Evolutionary conservation across 2,888 invertebrate genomes (phyloP), one percentile per base, ranked within the genome.

Genomic region (Diplazon laetatorius): DNA sequence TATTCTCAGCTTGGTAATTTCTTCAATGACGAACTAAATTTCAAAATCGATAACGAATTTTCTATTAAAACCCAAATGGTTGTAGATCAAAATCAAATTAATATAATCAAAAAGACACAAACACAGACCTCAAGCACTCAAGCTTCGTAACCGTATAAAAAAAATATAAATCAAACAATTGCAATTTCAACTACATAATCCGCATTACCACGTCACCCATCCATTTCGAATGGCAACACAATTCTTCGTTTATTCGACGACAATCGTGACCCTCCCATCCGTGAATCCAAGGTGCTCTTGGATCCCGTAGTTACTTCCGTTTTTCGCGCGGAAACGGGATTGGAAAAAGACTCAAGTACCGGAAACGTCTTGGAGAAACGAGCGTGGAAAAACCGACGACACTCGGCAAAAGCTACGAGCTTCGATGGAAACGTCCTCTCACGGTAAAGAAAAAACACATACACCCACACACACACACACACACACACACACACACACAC

Each of bases 331-430:
- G 50, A 60, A 16, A 20, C 16, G 42, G 73, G 35, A 70, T n/a
- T n/a, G n/a, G n/a, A n/a, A n/a, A n/a, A n/a, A 75, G 39, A 30
- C 48, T 57, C 39, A 46, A 66, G 62, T 46, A 57, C 37, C 68
- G 74, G 63, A 73, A 73, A 74, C 55, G 59, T 42, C 60, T 62
- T 65, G 30, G 20, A 60, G 63, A 57, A 48, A 44, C 66, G 60
- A 59, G 55, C 60, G 52, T 52, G 37, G 72, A 62, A n/a, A n/a
- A 72, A 57, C 72, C 66, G 72, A 52, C 71, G 74, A 80, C 66
- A 71, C 73, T 71, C 46, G 63, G 35, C 48, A 65, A 12, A 4
- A 30, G 35, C 57, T 12, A 20, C 25, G 22, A 50, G 59, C n/a
- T n/a, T 55, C 42, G 44, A 48, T 59, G 55, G 68, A 80, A 80